Percentiles rank a stretch among this genome's conserved stretches.
Conservation (phyloP, 1,140 invertebrate species). For the Drosophila trapezifrons region DNA sequence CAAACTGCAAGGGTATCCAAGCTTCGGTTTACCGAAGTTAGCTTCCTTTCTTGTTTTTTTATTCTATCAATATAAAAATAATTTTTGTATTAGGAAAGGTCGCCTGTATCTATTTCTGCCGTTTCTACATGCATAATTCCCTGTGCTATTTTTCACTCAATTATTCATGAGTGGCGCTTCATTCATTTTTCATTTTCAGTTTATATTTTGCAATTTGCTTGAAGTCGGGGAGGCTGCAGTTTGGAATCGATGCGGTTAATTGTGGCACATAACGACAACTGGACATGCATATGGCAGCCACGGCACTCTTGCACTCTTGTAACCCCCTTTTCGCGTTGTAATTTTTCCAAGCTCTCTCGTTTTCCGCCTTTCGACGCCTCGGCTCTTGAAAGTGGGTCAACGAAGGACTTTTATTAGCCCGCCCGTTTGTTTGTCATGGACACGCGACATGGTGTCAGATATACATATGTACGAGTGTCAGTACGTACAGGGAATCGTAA, state of each 20-base stretch:
- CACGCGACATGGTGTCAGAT: slow-evolving; percentile 60
- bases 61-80: not conserved
- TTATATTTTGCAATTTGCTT: slow-evolving; percentile 16
- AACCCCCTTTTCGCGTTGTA: slow-evolving; percentile 5
- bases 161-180: slow-evolving; percentile 55
- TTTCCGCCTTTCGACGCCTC: slow-evolving; percentile 23
- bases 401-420: slow-evolving; percentile 69
- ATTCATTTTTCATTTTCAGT: slow-evolving; percentile 27
- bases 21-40: too few species aligned
- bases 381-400: slow-evolving; percentile 63
- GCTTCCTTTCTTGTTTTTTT: too few species aligned
- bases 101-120: slow-evolving; percentile 10
- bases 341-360: slow-evolving; percentile 30
- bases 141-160: slow-evolving; percentile 63
- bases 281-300: slow-evolving; percentile 30
- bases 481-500: slow-evolving; percentile 25
- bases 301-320: slow-evolving; percentile 2
- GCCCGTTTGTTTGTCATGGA: slow-evolving; percentile 44
- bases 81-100: not conserved
- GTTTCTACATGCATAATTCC: slow-evolving; percentile 31
- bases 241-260: slow-evolving; percentile 57
- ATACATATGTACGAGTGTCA: slow-evolving; percentile 16
- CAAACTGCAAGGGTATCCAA: too few species aligned
- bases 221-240: not conserved
- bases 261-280: slow-evolving; percentile 38